Percentiles rank a stretch among this genome's conserved stretches.
Conservation (phyloP, 2,113 vertebrate species). For the Oceanites oceanicus region DNA sequence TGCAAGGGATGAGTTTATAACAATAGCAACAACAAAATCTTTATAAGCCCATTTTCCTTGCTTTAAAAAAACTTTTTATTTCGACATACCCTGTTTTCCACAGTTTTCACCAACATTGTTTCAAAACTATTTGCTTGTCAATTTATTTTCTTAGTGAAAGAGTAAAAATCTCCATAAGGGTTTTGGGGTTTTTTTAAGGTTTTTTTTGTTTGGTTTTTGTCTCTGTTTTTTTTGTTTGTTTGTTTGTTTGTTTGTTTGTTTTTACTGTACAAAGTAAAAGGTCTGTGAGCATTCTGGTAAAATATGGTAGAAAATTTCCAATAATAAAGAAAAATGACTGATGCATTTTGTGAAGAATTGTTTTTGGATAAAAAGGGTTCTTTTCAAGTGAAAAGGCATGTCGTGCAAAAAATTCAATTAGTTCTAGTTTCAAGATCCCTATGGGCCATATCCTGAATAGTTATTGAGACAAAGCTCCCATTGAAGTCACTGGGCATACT, state of each 20-base stretch:
- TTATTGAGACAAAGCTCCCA: slow-evolving; percentile 65
- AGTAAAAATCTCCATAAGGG: not conserved
- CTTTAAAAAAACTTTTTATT: not conserved
- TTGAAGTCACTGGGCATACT: slow-evolving; percentile 66
- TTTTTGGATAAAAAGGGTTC: slow-evolving; percentile 40
- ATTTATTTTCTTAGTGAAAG: not conserved
- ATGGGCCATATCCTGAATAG: slow-evolving; percentile 64
- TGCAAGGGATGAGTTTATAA: not conserved
- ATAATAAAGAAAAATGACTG: slow-evolving; percentile 2
- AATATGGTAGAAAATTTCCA: slow-evolving; percentile 8
- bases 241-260: not conserved
- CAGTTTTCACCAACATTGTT: not conserved
- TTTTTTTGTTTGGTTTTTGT: not conserved
- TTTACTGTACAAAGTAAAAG: not conserved
- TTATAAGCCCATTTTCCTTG: not conserved
- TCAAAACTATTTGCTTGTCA: not conserved
- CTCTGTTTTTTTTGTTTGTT: too few relatives aligned
- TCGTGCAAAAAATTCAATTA: slow-evolving; percentile 60
- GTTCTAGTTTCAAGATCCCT: slow-evolving; percentile 67
- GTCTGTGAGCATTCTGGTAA: not conserved
- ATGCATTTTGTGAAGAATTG: not conserved
- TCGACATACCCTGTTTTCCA: not conserved
- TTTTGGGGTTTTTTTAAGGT: not conserved
- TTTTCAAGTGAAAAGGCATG: slow-evolving; percentile 61
- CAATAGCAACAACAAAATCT: not conserved